Conservation (phyloP, 2,113 vertebrate species). For the Dicaeum eximium region DNA sequence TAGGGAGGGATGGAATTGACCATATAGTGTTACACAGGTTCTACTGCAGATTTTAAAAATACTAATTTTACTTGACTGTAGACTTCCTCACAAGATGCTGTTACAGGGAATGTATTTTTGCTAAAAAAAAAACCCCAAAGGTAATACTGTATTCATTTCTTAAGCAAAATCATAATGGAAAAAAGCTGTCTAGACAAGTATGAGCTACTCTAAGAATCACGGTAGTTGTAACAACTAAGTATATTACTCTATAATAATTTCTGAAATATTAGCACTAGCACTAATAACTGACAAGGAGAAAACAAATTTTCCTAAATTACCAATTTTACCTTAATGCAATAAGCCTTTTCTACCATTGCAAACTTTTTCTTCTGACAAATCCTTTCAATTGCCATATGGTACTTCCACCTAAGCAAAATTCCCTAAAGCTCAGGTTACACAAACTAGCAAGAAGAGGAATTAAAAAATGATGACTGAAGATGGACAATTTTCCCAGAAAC, state of each 20-base stretch:
- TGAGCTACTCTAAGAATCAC: neutral
- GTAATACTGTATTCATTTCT: neutral
- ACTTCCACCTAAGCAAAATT: neutral
- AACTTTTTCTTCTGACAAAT: neutral
- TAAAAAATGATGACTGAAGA: neutral
- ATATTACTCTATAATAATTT: neutral
- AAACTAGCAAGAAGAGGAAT: neutral
- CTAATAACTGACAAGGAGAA: neutral
- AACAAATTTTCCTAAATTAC: neutral
- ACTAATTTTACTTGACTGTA: neutral
- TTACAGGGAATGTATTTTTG: neutral
- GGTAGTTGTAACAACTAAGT: neutral
- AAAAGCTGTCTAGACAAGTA: neutral
- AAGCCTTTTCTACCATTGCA: neutral
- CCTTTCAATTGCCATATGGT: neutral
- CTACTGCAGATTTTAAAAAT: neutral
- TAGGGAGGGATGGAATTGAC: neutral
- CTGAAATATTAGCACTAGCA: neutral
- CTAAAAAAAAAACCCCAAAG: neutral
- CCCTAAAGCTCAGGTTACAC: neutral
- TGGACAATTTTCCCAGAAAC: neutral
- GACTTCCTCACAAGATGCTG: neutral
- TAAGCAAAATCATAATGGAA: neutral
- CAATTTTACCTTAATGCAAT: neutral
- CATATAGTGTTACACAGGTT: neutral